Conservation (phyloP, 2,797 vertebrate genomes). For the Gymnocypris eckloni region DNA sequence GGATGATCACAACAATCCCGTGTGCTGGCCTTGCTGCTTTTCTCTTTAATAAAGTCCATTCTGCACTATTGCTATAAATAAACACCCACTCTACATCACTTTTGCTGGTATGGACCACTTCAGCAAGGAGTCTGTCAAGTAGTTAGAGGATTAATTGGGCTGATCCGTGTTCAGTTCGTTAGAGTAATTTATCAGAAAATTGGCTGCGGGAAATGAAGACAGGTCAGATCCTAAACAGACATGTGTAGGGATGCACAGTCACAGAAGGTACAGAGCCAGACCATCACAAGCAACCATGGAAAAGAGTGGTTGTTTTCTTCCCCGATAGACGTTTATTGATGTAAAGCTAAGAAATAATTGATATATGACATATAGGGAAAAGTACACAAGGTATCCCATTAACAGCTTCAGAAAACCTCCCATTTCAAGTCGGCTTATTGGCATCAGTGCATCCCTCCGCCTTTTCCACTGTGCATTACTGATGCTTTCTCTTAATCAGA, state of each 20-base stretch:
- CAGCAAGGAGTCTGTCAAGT: constrained; percentile 56
- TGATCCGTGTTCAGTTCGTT: constrained; percentile 64
- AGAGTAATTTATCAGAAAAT: constrained; percentile 65
- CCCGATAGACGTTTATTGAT: background rate
- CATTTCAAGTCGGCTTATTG: constrained; percentile 28
- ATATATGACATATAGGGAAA: constrained; percentile 1
- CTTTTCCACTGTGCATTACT: constrained; percentile 20
- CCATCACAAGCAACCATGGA: constrained; percentile 11
- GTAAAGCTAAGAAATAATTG: constrained; percentile 28
- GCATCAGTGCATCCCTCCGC: constrained; percentile 20
- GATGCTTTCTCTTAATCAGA: constrained; percentile 51
- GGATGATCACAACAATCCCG: constrained; percentile 11
- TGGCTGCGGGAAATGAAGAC: constrained; percentile 62
- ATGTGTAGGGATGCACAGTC: constrained; percentile 46
- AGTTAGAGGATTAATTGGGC: constrained; percentile 63
- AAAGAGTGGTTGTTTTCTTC: background rate
- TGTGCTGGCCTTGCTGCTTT: background rate
- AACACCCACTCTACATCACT: constrained; percentile 57
- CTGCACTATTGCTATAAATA: constrained; percentile 48
- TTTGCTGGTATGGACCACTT: constrained; percentile 49
- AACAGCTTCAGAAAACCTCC: constrained; percentile 32
- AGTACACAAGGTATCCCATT: constrained; percentile 6
- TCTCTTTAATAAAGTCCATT: constrained; percentile 31
- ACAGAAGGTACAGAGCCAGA: constrained; percentile 41
- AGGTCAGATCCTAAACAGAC: constrained; percentile 57